Conservation (phyloP, 2,888 invertebrate species). For the Aquatica leii region DNA sequence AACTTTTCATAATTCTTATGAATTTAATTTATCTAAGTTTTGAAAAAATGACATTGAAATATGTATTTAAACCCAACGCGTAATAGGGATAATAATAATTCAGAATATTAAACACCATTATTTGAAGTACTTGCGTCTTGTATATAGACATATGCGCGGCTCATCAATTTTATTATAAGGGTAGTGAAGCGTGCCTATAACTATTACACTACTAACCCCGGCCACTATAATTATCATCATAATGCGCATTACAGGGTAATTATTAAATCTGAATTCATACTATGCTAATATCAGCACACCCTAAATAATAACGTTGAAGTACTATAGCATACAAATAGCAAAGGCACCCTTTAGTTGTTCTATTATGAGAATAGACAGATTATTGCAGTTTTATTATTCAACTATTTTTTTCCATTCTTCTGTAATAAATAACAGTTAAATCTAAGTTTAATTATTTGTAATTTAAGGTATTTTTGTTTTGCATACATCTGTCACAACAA, state of each 20-base stretch:
- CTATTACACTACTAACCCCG: slow-evolving; percentile 37
- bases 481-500: neutral
- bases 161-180: slow-evolving; percentile 45
- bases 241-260: slow-evolving; percentile 58
- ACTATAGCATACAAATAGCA: slow-evolving; percentile 28
- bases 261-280: slow-evolving; percentile 55
- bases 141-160: slow-evolving; percentile 37
- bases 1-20: no score
- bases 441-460: no score
- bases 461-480: neutral
- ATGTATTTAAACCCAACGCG: no score
- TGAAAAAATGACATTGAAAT: no score
- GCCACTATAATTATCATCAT: slow-evolving; percentile 53
- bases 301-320: slow-evolving; percentile 39
- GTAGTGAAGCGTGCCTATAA: slow-evolving; percentile 42
- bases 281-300: slow-evolving; percentile 52
- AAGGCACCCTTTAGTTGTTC: slow-evolving; percentile 30
- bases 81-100: no score
- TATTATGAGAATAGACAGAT: slow-evolving; percentile 43
- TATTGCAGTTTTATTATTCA: slow-evolving; percentile 51
- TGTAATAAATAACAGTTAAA: no score
- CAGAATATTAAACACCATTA: no score
- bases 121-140: slow-evolving; percentile 3
- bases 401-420: slow-evolving; percentile 39
- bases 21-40: no score